Evolutionary conservation across 1,140 invertebrate species (phyloP).

Genomic region (Helicorthomorpha holstii): DNA sequence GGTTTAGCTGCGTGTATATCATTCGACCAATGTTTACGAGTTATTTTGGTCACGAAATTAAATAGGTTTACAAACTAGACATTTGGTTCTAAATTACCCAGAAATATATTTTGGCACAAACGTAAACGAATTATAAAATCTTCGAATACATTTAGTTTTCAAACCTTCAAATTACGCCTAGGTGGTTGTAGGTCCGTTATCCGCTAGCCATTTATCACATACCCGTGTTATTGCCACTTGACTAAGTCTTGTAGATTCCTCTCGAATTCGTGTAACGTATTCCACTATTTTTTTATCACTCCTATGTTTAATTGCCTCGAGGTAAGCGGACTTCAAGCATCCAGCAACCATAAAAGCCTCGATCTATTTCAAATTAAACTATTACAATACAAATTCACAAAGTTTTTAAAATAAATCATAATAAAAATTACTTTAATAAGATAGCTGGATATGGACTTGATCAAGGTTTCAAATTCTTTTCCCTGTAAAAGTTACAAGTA

Average conservation of each 20-base stretch:
- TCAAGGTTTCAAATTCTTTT: no score
- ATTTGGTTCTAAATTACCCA: background rate
- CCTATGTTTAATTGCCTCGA: background rate
- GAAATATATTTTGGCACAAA: background rate
- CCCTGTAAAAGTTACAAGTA: no score
- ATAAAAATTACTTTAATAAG: no score
- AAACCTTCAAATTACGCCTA: no score
- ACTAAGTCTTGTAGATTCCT: background rate
- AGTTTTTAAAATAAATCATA: no score
- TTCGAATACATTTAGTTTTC: background rate
- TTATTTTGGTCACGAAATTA: conserved; percentile 77
- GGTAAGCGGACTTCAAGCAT: background rate
- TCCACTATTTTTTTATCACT: no score
- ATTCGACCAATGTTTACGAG: conserved; percentile 80
- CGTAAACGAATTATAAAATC: background rate
- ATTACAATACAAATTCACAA: no score
- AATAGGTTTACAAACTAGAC: conserved; percentile 38
- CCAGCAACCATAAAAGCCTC: no score
- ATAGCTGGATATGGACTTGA: no score
- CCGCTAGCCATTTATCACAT: background rate
- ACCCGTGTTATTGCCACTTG: background rate
- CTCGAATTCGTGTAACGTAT: background rate
- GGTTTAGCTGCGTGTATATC: conserved; percentile 73
- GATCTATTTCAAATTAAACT: no score
- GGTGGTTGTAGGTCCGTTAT: no score